These are phyloP conservation scores for Andrena haemorrhoa DNA, from an alignment of 2,888 invertebrate genomes.

Conservation along the genomic window DNA sequence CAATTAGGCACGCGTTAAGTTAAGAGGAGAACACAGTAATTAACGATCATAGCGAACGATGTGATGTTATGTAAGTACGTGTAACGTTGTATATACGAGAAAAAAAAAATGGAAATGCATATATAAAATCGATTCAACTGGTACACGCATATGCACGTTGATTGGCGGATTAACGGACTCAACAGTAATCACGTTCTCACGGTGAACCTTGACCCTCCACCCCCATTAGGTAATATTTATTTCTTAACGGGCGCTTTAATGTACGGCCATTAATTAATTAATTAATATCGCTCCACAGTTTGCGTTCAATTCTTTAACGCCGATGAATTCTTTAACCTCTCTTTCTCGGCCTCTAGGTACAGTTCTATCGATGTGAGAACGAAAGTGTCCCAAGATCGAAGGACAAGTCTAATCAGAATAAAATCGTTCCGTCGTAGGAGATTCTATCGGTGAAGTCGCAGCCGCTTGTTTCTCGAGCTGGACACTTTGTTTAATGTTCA, in stretches of 20 bases:
- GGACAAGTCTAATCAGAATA: neutral
- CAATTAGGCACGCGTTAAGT: constrained; percentile 65
- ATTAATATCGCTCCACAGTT: constrained; percentile 2
- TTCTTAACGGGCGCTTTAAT: constrained; percentile 16
- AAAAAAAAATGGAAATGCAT: constrained; percentile 67
- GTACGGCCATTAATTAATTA: constrained; percentile 22
- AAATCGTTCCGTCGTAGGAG: constrained; percentile 3
- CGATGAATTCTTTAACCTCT: too few relatives aligned
- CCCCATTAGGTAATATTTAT: constrained; percentile 38
- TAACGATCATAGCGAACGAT: constrained; percentile 82
- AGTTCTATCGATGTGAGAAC: neutral
- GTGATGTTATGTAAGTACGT: constrained; percentile 84
- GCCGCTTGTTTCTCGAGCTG: too few relatives aligned
- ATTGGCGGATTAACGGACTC: constrained; percentile 30
- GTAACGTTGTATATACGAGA: constrained; percentile 82
- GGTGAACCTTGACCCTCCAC: neutral
- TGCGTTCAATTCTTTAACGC: neutral
- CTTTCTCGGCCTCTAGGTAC: neutral
- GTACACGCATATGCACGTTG: constrained; percentile 28
- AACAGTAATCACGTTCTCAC: constrained; percentile 7
- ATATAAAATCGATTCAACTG: constrained; percentile 54
- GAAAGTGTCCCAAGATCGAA: too few relatives aligned
- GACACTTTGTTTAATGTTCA: neutral
- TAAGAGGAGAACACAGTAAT: constrained; percentile 73
- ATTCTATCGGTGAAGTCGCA: too few relatives aligned